These are phyloP conservation scores for Sciurus carolinensis DNA, from an alignment of 2,797 vertebrate species.

Conservation along the genomic window DNA sequence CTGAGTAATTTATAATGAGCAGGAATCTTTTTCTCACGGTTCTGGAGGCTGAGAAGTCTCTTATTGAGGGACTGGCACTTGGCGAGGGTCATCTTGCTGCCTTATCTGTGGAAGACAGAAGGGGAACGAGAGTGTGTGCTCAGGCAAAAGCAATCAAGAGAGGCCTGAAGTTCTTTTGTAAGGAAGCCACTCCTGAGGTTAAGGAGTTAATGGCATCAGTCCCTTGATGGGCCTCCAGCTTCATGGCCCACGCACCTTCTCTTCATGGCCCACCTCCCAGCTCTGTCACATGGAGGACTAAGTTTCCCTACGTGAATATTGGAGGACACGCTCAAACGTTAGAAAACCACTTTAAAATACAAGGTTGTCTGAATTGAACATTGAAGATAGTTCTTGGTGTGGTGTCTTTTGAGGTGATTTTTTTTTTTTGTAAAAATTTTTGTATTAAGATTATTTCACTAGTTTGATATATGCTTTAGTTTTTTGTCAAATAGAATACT, in stretches of 20 bases:
- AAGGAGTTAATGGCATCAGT: no score
- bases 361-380: neutral
- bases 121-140: neutral
- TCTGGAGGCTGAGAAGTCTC: neutral
- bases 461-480: neutral
- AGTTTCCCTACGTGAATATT: neutral
- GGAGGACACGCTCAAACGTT: neutral
- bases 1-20: neutral
- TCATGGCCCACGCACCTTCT: neutral
- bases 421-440: neutral
- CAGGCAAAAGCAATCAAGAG: neutral
- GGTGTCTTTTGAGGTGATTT: neutral
- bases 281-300: no score
- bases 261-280: neutral
- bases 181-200: neutral
- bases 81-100: neutral
- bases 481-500: neutral
- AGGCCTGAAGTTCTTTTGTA: no score
- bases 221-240: neutral
- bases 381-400: neutral
- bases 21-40: neutral
- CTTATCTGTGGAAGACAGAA: neutral
- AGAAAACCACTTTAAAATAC: neutral
- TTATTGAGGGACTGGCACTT: no score
- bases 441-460: slow-evolving; percentile 26